These are phyloP conservation scores for Petromus typicus DNA, from an alignment of 2,113 vertebrate genomes.

Conservation along the genomic window DNA sequence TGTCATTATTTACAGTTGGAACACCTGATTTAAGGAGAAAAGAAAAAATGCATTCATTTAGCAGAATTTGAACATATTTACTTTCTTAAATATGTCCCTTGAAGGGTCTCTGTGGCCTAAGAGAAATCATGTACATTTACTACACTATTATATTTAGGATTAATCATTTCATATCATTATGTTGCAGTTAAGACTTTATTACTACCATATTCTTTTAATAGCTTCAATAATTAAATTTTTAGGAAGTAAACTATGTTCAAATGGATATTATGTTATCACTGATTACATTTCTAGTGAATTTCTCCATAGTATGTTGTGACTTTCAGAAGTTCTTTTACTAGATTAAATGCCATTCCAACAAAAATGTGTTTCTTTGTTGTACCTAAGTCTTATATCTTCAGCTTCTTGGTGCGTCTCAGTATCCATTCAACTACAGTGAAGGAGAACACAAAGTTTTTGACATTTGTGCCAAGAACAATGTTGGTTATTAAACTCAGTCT, in stretches of 20 bases:
- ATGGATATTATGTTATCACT: slow-evolving; percentile 30
- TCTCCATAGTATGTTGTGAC: slow-evolving; percentile 19
- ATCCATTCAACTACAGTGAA: slow-evolving; percentile 51
- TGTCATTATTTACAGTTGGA: not conserved
- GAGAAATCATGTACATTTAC: not conserved
- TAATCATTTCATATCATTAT: slow-evolving; percentile 50
- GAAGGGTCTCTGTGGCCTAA: not conserved
- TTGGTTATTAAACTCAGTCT: slow-evolving; percentile 65
- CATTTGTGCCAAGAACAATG: slow-evolving; percentile 69
- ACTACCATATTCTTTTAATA: not conserved
- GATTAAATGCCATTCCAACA: slow-evolving; percentile 18
- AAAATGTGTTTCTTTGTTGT: slow-evolving; percentile 45
- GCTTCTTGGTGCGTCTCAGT: not conserved
- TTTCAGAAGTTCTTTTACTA: slow-evolving; percentile 3
- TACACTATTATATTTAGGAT: not conserved
- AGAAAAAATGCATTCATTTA: not conserved
- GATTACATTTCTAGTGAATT: not conserved
- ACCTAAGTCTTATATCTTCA: slow-evolving; percentile 1
- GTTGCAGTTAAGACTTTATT: slow-evolving; percentile 29
- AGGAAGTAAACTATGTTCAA: not conserved
- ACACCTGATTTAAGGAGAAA: not conserved
- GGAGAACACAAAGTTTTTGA: slow-evolving; percentile 61
- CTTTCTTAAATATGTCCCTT: slow-evolving; percentile 27
- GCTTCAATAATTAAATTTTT: slow-evolving; percentile 30
- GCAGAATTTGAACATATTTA: not conserved